Conservation (phyloP, 1,140 invertebrate species). For the Protaetia brevitarsis region DNA sequence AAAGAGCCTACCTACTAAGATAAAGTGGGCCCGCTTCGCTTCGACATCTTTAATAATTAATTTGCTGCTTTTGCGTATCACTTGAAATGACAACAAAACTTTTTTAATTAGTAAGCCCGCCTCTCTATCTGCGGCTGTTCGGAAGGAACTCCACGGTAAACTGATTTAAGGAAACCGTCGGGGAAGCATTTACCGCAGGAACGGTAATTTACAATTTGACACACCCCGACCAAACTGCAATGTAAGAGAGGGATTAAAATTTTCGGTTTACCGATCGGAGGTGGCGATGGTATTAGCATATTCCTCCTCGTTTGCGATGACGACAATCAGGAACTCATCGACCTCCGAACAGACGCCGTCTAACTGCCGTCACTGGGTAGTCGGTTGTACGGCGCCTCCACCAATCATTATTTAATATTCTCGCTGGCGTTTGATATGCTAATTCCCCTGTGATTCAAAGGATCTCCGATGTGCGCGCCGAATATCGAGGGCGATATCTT, state of each 20-base stretch:
- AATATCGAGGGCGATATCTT: neutral
- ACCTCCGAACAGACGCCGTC: neutral
- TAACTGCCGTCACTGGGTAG: slow-evolving; percentile 13
- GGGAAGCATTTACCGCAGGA: neutral
- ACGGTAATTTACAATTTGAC: neutral
- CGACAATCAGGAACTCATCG: slow-evolving; percentile 5
- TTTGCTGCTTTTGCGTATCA: slow-evolving; percentile 6
- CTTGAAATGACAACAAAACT: slow-evolving; percentile 16
- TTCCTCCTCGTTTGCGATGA: slow-evolving; percentile 2
- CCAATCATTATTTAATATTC: slow-evolving; percentile 32
- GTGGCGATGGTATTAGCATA: neutral
- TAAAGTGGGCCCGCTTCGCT: neutral
- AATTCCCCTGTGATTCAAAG: slow-evolving; percentile 28
- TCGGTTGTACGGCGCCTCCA: neutral
- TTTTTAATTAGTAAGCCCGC: slow-evolving; percentile 12
- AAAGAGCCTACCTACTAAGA: too few relatives aligned
- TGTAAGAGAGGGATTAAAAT: neutral
- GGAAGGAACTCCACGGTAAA: neutral
- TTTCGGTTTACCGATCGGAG: neutral
- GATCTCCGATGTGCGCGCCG: neutral
- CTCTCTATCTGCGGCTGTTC: neutral
- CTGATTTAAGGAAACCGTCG: slow-evolving; percentile 8
- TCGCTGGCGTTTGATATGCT: slow-evolving; percentile 30
- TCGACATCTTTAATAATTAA: slow-evolving; percentile 8
- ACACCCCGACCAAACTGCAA: neutral